Percentiles rank a stretch among this genome's conserved stretches.
Evolutionary conservation across 2,113 vertebrate genomes (phyloP).

Genomic region (Zosterops borbonicus): DNA sequence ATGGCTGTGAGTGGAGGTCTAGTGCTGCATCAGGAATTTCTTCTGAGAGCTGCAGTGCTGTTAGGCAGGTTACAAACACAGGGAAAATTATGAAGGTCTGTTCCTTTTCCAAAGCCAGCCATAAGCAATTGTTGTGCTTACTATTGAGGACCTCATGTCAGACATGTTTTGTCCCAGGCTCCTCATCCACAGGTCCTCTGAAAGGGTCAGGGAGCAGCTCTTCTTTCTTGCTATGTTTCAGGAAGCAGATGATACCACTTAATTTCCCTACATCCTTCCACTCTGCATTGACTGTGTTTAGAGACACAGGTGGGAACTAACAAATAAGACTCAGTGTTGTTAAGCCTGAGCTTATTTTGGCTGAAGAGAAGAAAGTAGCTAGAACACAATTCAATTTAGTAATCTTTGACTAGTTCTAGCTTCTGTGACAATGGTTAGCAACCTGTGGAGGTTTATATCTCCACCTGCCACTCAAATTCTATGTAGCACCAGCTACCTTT

Average conservation of each 20-base stretch:
- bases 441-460: neutral
- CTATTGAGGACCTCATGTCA: neutral
- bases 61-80: neutral
- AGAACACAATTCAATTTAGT: neutral
- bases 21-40: neutral
- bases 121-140: neutral
- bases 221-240: neutral
- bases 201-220: neutral
- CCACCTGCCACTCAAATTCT: slow-evolving; percentile 35
- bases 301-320: rapidly evolving
- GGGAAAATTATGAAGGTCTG: neutral
- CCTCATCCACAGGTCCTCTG: neutral
- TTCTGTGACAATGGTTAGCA: neutral
- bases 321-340: neutral
- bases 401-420: neutral
- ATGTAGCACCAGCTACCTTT: neutral
- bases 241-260: neutral
- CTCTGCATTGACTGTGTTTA: neutral
- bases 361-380: neutral
- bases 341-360: neutral
- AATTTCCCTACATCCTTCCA: neutral
- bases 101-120: neutral
- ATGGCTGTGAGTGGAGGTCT: neutral
- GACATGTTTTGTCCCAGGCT: neutral
- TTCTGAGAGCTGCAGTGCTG: neutral